Conservation (phyloP, 1,140 invertebrate genomes). For the Mycetomoellerius zeteki region DNA sequence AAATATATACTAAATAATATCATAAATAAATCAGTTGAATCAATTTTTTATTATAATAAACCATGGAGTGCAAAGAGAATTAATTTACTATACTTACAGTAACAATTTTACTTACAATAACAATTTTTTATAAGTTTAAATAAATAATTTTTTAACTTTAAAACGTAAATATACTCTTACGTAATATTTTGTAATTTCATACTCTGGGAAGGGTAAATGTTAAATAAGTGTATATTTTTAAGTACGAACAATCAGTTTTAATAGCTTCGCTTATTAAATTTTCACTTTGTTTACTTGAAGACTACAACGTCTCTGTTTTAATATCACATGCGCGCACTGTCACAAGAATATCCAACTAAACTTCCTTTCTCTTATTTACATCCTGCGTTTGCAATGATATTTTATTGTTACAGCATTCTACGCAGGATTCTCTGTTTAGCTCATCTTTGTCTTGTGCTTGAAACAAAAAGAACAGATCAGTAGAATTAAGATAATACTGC, state of each 20-base stretch:
- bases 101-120: background rate
- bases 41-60: background rate
- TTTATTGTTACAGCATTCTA: slow-evolving; percentile 23
- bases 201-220: background rate
- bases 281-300: background rate
- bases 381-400: slow-evolving; percentile 30
- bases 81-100: background rate
- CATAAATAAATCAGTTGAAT: background rate
- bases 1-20: background rate
- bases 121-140: background rate
- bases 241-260: background rate
- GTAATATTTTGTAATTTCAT: background rate
- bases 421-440: slow-evolving; percentile 10
- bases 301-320: slow-evolving; percentile 3
- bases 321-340: slow-evolving; percentile 2
- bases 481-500: slow-evolving; percentile 32
- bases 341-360: slow-evolving; percentile 38
- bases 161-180: background rate
- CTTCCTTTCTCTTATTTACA: slow-evolving; percentile 46
- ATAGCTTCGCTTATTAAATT: slow-evolving; percentile 14
- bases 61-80: background rate
- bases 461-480: background rate
- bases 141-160: background rate
- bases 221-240: slow-evolving; percentile 23
- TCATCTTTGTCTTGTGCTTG: background rate